Evolutionary conservation across 2,113 vertebrate species (phyloP).

Genomic region (Xiphophorus maculatus): DNA sequence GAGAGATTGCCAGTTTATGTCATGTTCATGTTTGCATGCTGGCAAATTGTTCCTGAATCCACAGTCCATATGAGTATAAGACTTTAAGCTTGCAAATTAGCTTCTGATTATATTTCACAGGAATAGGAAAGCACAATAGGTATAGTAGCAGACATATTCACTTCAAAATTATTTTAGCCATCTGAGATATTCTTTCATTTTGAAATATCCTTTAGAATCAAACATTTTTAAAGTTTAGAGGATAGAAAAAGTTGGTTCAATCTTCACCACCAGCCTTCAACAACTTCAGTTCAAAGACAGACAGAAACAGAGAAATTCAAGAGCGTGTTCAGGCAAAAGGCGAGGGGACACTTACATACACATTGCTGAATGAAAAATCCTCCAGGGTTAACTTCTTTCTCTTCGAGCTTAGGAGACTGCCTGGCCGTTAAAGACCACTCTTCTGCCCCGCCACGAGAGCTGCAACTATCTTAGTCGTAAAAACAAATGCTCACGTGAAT

Average conservation of each 20-base stretch:
- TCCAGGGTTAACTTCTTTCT: conserved; percentile 49
- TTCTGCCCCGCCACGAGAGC: conserved; percentile 43
- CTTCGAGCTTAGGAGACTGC: conserved; percentile 35
- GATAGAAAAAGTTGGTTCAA: not conserved
- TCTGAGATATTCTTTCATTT: not conserved
- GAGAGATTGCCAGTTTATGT: not conserved
- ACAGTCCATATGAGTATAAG: conserved; percentile 26
- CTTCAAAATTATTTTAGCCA: not conserved
- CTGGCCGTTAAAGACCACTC: conserved; percentile 55
- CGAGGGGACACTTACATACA: conserved; percentile 70
- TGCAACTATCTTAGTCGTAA: conserved; percentile 38
- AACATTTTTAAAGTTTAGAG: not conserved
- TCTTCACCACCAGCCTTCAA: not conserved
- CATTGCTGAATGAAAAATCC: conserved; percentile 67
- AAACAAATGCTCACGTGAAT: conserved; percentile 70
- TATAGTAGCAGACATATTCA: not conserved
- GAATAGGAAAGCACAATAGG: conserved; percentile 13
- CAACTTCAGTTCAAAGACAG: not conserved
- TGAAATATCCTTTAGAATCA: conserved; percentile 17
- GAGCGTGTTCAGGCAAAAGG: conserved; percentile 34
- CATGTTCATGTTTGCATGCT: not conserved
- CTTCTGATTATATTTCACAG: conserved; percentile 31
- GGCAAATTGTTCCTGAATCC: conserved; percentile 5
- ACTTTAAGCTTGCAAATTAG: conserved; percentile 15
- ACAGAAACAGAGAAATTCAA: conserved; percentile 7